These are phyloP conservation scores for Danaus plexippus DNA, from an alignment of 1,140 invertebrate genomes.

Conservation along the genomic window DNA sequence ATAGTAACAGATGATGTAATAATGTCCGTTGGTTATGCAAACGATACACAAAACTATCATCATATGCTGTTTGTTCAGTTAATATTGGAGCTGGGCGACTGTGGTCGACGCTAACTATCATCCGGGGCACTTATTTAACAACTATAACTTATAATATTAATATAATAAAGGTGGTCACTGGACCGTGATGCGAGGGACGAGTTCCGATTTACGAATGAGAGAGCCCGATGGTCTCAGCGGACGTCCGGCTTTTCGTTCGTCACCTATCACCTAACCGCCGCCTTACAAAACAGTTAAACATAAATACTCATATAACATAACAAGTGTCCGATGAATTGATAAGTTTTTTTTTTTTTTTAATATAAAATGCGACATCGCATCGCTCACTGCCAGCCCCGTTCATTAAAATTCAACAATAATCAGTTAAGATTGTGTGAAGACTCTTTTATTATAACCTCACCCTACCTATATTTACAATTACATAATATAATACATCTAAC, in stretches of 20 bases:
- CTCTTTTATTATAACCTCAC: slow-evolving; percentile 44
- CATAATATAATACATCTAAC: slow-evolving; percentile 54
- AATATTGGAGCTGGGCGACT: slow-evolving; percentile 44
- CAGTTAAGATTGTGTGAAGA: slow-evolving; percentile 51
- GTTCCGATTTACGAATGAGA: slow-evolving; percentile 27
- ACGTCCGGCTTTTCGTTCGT: too few species aligned
- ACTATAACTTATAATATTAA: slow-evolving; percentile 35
- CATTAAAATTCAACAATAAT: slow-evolving; percentile 56
- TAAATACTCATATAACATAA: slow-evolving; percentile 43
- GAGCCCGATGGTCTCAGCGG: neutral
- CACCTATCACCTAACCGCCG: slow-evolving; percentile 27
- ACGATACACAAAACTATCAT: neutral
- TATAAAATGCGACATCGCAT: slow-evolving; percentile 56
- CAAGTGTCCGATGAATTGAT: slow-evolving; percentile 41
- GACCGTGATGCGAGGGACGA: slow-evolving; percentile 48
- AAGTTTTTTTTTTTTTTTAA: slow-evolving; percentile 20
- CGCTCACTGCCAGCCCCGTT: slow-evolving; percentile 48
- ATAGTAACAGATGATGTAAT: too few species aligned
- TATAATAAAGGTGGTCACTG: slow-evolving; percentile 35
- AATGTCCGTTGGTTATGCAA: too few species aligned
- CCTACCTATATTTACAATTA: slow-evolving; percentile 66
- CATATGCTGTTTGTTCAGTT: slow-evolving; percentile 35
- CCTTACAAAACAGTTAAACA: slow-evolving; percentile 40
- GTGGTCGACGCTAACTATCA: slow-evolving; percentile 32
- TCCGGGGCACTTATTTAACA: slow-evolving; percentile 40